phyloP scores from a whole-genome alignment of 2,888 invertebrate species.

The Heliconius aoede region DNA sequence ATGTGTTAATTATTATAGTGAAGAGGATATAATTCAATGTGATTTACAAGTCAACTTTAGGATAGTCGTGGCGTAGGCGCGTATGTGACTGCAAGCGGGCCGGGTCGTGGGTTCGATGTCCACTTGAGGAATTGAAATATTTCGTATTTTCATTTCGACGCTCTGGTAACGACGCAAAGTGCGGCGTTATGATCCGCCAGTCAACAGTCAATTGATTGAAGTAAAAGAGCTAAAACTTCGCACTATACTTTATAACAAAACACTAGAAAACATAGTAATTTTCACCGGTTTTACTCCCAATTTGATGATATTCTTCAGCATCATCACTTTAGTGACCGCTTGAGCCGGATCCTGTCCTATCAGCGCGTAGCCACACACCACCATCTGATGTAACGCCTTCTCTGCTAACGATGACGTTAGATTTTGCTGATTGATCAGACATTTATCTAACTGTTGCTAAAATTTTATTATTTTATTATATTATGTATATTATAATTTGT shows the following conservation, averaged over 20 bases:
- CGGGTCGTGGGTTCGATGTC: background rate
- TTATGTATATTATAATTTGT: too few species aligned
- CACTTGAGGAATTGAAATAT: background rate
- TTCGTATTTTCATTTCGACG: background rate
- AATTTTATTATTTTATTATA: background rate
- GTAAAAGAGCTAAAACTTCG: too few species aligned
- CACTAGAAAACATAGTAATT: background rate
- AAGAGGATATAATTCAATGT: background rate
- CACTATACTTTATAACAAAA: background rate
- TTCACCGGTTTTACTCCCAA: slow-evolving; percentile 66
- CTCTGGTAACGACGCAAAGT: too few species aligned
- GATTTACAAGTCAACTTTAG: background rate
- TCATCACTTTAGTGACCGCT: slow-evolving; percentile 66
- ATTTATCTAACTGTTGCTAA: slow-evolving; percentile 60
- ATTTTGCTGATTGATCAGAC: slow-evolving; percentile 63
- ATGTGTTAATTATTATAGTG: background rate
- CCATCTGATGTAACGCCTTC: slow-evolving; percentile 78
- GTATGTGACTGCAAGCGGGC: too few species aligned
- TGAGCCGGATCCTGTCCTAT: slow-evolving; percentile 76
- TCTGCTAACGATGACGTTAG: slow-evolving; percentile 69
- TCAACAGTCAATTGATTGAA: too few species aligned
- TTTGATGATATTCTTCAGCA: slow-evolving; percentile 69
- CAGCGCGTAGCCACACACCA: slow-evolving; percentile 76
- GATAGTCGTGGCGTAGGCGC: background rate
- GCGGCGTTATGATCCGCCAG: background rate